phyloP scores from a whole-genome alignment of 2,888 invertebrate species.

The Luffia ferchaultella region DNA sequence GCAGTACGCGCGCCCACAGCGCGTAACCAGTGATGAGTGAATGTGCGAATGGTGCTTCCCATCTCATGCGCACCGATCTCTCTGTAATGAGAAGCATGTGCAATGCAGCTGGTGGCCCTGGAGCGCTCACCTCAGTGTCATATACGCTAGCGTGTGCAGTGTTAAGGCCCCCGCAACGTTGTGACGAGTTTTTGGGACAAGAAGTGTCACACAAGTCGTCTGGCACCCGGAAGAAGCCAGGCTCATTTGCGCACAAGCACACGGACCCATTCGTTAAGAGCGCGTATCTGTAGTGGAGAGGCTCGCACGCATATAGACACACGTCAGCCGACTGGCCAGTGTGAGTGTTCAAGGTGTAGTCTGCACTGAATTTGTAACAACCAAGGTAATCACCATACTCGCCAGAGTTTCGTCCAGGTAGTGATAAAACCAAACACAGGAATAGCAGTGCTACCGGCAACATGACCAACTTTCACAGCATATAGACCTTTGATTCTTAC shows the following conservation, averaged over 20 bases:
- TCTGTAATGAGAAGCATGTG: slow-evolving; percentile 67
- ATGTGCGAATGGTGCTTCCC: slow-evolving; percentile 66
- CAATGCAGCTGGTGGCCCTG: slow-evolving; percentile 75
- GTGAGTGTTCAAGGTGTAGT: slow-evolving; percentile 44
- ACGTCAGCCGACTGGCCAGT: slow-evolving; percentile 56
- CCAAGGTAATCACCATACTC: slow-evolving; percentile 55
- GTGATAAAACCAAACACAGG: slow-evolving; percentile 38
- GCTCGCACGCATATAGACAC: slow-evolving; percentile 51
- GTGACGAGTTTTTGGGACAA: slow-evolving; percentile 68
- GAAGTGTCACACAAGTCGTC: slow-evolving; percentile 56
- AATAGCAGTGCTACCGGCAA: slow-evolving; percentile 36
- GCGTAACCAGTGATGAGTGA: slow-evolving; percentile 62
- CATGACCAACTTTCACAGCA: too few species aligned
- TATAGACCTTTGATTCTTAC: too few species aligned
- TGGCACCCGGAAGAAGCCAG: slow-evolving; percentile 48
- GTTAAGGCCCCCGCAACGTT: slow-evolving; percentile 71
- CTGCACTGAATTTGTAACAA: slow-evolving; percentile 38
- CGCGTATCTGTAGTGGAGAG: slow-evolving; percentile 53
- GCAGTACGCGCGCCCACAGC: slow-evolving; percentile 59
- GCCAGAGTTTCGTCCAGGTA: slow-evolving; percentile 19
- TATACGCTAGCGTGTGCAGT: slow-evolving; percentile 71
- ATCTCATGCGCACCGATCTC: slow-evolving; percentile 66
- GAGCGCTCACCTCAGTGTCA: slow-evolving; percentile 69
- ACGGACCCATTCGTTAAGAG: slow-evolving; percentile 47
- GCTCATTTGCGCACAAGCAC: slow-evolving; percentile 51